Base-by-base conservation (phyloP, 2,888 invertebrate species). In the Drosophila macrospina region DNA sequence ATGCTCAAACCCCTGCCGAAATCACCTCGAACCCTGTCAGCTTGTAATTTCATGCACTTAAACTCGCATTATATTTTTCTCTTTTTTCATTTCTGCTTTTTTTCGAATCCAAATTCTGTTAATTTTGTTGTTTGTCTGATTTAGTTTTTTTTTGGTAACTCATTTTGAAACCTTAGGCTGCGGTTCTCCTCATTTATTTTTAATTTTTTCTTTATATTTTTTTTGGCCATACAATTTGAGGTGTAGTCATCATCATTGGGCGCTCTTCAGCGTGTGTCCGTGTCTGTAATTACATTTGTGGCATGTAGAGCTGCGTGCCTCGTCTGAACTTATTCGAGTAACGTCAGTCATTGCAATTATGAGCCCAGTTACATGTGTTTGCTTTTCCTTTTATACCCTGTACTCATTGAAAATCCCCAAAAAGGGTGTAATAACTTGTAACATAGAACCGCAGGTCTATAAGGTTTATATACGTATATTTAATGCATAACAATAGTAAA, bases 11-110 rank as follows among this genome's bases (percentile, higher is more conserved):
- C 26, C 36, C 61, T 24, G 24, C 39, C 34, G 16, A 24, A 63
- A 52, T 44, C 55, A 32, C 26, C 13, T 44, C 47, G 55, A 59
- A 54, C 54, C 45, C 57, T 36, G 15, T 11, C 62, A 55, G 71
- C 70, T 70, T 69, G 69, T 85, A 86, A 85, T 86, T 85, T 85
- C 72, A 86, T 84, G 85, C 84, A 85, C 80, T 86, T 85, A 84
- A 84, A 78, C 84, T 85, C 80, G 78, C 80, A 80, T 83, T 83
- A 82, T 70, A 59, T 68, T 72, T 52, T 65, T 62, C 54, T 45
- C 54, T 16, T 16, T 30, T 47, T 36, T 55, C n/a, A 15, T 39
- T 52, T 20, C 16, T 37, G 30, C 2, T 15, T 55, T 36, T 65
- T 74, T 70, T 62, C 59, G 50, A 37, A n/a, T 42, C 66, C 70